Base-by-base conservation (phyloP, 30 jellyfish, hydroid and myxozoan species). In the Aurelia aurita complex sp. Pacific region DNA sequence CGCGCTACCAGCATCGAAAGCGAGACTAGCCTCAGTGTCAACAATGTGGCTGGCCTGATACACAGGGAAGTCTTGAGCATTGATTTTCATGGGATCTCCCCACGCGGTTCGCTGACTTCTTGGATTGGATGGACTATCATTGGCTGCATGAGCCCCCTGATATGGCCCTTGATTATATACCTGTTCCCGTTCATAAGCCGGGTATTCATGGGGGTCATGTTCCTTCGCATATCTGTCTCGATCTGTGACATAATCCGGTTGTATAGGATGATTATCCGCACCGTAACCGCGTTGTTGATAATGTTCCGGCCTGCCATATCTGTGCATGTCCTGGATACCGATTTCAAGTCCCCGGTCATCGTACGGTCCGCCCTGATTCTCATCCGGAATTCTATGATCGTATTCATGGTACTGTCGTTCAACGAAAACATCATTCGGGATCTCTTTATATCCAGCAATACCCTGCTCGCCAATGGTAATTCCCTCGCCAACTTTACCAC, bases 31-130 rank as follows among this genome's bases (percentile, higher is more conserved):
- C 35, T 52, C 85, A 32, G 54, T 33, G 40, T 42, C 19, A 18
- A 23, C 74, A 13, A 51, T 50, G 14, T 53, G 51, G 4, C 19
- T 74, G 14, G 16, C 53, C 23, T n/a, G 70, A 16, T 63, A 54
- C 1, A 64, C 23, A 16, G 71, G 71, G 23, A 74, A 74, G 63
- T 74, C 72, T 18, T 69, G 71, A 52, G 85, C 72, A 40, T 69
- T 51, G 12, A 74, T 16, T 64, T 74, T 74, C 23, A 51, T 23
- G 2, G 85, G 85, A 19, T 74, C 85, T 10, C 57, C 54, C 85
- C 85, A 74, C 3, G 85, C 85, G 10, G 85, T 74, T 51, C 85
- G 43, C 23, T 74, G 85, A n/a, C 57, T 33, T 13, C 72, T 61
- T 1, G 7, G 70, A 15, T 61, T 8, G 36, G 70, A 23, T 61